A percentile compares a stretch with the other conserved stretches of the same genome.
phyloP scores from a whole-genome alignment of 2,888 invertebrate species.

The Rhingia rostrata region DNA sequence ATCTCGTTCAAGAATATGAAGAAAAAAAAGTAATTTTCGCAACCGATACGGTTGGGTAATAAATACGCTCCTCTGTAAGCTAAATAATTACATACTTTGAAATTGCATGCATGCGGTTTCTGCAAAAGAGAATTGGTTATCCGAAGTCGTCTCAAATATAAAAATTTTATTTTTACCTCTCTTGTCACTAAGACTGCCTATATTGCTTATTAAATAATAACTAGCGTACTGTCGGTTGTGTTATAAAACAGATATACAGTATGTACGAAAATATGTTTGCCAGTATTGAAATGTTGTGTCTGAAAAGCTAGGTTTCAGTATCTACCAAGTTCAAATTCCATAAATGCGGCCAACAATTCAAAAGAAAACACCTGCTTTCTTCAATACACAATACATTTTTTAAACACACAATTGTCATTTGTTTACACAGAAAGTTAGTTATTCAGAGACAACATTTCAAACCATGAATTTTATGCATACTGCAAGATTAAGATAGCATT shows the following conservation, averaged over 20 bases:
- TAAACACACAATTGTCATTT: too few species aligned
- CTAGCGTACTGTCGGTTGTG: conserved; percentile 40
- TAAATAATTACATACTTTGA: conserved; percentile 17
- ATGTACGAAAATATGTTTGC: conserved; percentile 30
- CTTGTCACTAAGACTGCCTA: conserved; percentile 37
- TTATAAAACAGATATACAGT: conserved; percentile 37
- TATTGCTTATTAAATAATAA: conserved; percentile 45
- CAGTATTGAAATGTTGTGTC: conserved; percentile 52
- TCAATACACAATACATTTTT: too few species aligned
- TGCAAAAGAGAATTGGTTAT: conserved; percentile 45
- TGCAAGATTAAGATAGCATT: conserved; percentile 66
- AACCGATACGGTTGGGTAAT: conserved; percentile 33
- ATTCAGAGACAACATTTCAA: conserved; percentile 52
- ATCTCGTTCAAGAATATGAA: conserved; percentile 7
- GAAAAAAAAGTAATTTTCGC: neutral
- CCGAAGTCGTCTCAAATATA: conserved; percentile 28
- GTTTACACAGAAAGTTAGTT: conserved; percentile 34
- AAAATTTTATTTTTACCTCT: conserved; percentile 25
- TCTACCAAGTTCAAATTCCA: neutral
- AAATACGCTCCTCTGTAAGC: conserved; percentile 19
- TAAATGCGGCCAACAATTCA: neutral
- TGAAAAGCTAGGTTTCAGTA: conserved; percentile 47
- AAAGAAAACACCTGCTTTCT: too few species aligned
- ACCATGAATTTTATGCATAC: conserved; percentile 52
- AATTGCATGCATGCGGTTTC: conserved; percentile 43